Conservation (phyloP, 2,888 invertebrate genomes). For the Melanotus villosus region DNA sequence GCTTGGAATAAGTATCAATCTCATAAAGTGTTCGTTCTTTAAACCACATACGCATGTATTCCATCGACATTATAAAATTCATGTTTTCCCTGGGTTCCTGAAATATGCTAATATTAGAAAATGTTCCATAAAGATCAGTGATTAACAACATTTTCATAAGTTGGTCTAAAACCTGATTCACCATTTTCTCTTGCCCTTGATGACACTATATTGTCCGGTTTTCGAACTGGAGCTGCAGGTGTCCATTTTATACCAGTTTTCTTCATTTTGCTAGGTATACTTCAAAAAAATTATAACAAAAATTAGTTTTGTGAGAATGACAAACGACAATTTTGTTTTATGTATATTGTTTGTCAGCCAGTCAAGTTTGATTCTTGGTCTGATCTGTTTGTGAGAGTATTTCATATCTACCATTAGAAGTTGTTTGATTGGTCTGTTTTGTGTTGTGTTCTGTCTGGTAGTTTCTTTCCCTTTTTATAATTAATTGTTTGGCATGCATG, state of each 20-base stretch:
- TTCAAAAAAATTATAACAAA: not conserved
- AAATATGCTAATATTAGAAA: not conserved
- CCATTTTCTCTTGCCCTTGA: constrained; percentile 66
- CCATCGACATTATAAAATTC: constrained; percentile 71
- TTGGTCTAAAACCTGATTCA: constrained; percentile 65
- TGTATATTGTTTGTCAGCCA: too few species aligned
- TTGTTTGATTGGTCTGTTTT: too few species aligned
- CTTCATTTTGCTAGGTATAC: constrained; percentile 14
- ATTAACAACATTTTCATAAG: constrained; percentile 70
- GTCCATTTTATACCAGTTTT: constrained; percentile 68
- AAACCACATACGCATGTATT: constrained; percentile 74
- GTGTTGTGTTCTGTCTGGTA: too few species aligned
- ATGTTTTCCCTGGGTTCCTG: constrained; percentile 58
- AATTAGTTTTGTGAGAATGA: not conserved
- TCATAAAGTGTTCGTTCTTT: constrained; percentile 72
- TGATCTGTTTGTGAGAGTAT: too few species aligned
- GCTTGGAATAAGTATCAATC: constrained; percentile 71
- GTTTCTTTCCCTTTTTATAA: too few species aligned
- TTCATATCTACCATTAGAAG: too few species aligned
- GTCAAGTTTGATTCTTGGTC: too few species aligned
- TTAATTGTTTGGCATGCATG: too few species aligned
- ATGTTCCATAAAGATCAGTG: not conserved
- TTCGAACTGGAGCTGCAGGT: constrained; percentile 67
- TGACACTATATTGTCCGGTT: constrained; percentile 72
- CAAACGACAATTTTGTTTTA: too few species aligned